Evolutionary conservation across 2,113 vertebrate genomes (phyloP).

Genomic region (Myotis davidii): DNA sequence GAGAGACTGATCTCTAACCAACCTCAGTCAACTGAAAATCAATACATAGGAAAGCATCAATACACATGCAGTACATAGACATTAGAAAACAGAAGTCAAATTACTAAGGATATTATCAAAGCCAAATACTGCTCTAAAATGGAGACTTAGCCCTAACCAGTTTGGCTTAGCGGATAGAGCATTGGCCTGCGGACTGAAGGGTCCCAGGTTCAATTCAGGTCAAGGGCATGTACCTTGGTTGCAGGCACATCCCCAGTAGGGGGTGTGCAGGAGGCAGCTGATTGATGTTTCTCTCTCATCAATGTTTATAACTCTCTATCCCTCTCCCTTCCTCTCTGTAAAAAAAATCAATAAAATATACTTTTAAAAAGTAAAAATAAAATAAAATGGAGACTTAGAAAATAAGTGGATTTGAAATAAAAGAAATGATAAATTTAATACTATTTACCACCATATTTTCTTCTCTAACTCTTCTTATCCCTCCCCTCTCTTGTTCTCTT

Average conservation of each 20-base stretch:
- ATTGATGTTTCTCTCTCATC: no score
- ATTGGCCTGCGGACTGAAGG: no score
- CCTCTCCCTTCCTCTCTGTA: no score
- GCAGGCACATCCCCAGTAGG: no score
- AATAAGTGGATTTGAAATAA: not conserved
- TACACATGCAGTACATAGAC: not conserved
- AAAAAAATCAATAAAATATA: no score
- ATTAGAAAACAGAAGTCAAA: not conserved
- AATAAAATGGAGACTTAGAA: not conserved
- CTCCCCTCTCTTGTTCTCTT: not conserved
- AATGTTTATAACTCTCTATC: no score
- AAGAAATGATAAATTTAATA: not conserved
- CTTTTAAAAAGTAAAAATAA: no score
- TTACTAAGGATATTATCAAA: not conserved
- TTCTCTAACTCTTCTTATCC: not conserved
- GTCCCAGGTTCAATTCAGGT: no score
- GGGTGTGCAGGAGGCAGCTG: no score
- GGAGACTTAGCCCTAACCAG: not conserved
- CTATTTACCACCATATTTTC: not conserved
- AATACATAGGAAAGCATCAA: not conserved
- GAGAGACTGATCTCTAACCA: not conserved
- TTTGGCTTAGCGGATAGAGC: no score
- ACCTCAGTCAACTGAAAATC: conserved; percentile 21
- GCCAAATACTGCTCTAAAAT: not conserved
- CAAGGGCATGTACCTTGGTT: no score